Evolutionary conservation across 2,113 vertebrate species (phyloP), one percentile per base, ranked within the genome.

Genomic region (Sterna hirundo): DNA sequence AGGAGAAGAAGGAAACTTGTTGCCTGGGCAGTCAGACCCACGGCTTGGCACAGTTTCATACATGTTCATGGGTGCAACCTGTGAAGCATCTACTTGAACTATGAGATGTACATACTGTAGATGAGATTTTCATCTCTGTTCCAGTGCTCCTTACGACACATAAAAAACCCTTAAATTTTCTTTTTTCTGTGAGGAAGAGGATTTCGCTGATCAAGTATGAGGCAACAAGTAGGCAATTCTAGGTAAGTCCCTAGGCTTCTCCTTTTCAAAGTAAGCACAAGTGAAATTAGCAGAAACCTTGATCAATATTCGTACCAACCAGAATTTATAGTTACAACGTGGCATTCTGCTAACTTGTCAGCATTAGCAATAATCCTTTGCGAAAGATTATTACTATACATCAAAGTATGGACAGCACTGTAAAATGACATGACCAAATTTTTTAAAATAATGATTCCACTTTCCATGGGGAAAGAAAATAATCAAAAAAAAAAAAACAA

Each of bases 1-100:
- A 77, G 32, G 9, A 62, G 16, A 66, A 1, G 0, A 71, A 61
- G 49, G 3, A 40, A 70, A 40, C 0, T 0, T 13, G 10, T 26
- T 62, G 34, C 4, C 8, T 12, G 10, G 1, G 2, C 0, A 55
- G 15, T 38, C 47, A 79, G 65, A 62, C 19, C 16, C n/a, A 11
- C 2, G 14, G 21, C 13, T 69, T 46, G 32, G 27, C 16, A 62
- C 15, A 44, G 18, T 2, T 84, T 76, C 27, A 82, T 40, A 26
- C 13, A 34, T 0, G 12, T 18, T 40, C 29, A 29, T 0, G 1
- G 8, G 10, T 64, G 26, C 9, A 17, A 42, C 11, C 58, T 32
- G 9, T 22, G 51, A 78, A 42, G 18, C 2, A 38, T 8, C 55
- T 47, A 3, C 8, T 20, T 42, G 16, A 75, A 85, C 57, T 18